Evolutionary conservation across 2,113 vertebrate species (phyloP).

Genomic region (Stegostoma tigrinum): DNA sequence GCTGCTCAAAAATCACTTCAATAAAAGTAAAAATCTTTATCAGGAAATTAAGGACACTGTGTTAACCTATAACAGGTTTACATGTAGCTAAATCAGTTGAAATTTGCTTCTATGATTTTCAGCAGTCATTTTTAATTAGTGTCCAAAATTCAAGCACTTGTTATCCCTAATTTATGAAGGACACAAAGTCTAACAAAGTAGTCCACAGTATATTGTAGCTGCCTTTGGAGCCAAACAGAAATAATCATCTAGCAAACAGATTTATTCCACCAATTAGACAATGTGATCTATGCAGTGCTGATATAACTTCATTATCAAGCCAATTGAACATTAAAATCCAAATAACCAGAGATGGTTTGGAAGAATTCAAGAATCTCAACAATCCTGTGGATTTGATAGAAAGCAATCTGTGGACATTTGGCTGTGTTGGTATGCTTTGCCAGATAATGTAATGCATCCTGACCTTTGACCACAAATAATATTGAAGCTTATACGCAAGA

Average conservation of each 20-base stretch:
- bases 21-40: neutral
- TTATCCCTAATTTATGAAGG: neutral
- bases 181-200: neutral
- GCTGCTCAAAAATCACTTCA: neutral
- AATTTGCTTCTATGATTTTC: neutral
- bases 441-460: neutral
- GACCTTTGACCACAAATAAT: neutral
- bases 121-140: neutral
- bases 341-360: neutral
- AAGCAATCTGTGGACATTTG: neutral
- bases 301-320: neutral
- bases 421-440: neutral
- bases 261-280: neutral
- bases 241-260: neutral
- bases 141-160: neutral
- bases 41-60: neutral
- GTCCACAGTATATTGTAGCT: neutral
- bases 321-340: neutral
- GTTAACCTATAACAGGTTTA: neutral
- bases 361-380: neutral
- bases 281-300: neutral
- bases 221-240: neutral
- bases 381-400: neutral
- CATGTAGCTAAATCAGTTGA: neutral
- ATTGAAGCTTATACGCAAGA: neutral